Evolutionary conservation across 2,797 vertebrate genomes (phyloP).

Genomic region (Cossypha niveicapilla): DNA sequence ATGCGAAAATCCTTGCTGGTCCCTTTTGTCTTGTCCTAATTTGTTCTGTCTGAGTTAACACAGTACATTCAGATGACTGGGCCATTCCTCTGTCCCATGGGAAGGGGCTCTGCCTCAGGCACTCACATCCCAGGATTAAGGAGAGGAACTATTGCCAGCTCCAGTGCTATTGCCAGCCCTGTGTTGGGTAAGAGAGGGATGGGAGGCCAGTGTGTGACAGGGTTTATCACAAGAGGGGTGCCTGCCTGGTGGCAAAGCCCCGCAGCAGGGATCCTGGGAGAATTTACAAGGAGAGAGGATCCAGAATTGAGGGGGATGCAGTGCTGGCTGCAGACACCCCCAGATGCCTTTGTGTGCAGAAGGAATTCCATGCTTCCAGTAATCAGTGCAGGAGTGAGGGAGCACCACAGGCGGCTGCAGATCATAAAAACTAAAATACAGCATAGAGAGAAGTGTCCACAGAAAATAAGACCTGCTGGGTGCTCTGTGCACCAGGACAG

Average conservation of each 20-base stretch:
- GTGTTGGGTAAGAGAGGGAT: not conserved
- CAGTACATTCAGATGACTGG: not conserved
- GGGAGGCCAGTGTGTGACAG: accelerated
- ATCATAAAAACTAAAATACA: not conserved
- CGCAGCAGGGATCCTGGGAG: not conserved
- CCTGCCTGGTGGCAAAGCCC: not conserved
- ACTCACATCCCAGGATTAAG: not conserved
- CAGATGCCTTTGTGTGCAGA: accelerated
- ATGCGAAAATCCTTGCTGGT: not conserved
- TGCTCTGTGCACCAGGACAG: not conserved
- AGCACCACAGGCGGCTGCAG: not conserved
- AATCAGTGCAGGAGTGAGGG: not conserved
- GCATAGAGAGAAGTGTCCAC: not conserved
- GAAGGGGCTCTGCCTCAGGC: not conserved
- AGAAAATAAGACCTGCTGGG: not conserved
- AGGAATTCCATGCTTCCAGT: accelerated
- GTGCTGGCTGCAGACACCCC: not conserved
- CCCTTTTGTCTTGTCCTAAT: not conserved
- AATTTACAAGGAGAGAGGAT: not conserved
- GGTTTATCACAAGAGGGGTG: not conserved
- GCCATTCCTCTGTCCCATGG: not conserved
- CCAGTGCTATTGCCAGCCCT: not conserved
- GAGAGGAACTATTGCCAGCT: not conserved
- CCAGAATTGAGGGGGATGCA: not conserved
- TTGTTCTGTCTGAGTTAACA: not conserved